Base-by-base conservation (phyloP, 2,797 vertebrate species). In the Fringilla coelebs region DNA sequence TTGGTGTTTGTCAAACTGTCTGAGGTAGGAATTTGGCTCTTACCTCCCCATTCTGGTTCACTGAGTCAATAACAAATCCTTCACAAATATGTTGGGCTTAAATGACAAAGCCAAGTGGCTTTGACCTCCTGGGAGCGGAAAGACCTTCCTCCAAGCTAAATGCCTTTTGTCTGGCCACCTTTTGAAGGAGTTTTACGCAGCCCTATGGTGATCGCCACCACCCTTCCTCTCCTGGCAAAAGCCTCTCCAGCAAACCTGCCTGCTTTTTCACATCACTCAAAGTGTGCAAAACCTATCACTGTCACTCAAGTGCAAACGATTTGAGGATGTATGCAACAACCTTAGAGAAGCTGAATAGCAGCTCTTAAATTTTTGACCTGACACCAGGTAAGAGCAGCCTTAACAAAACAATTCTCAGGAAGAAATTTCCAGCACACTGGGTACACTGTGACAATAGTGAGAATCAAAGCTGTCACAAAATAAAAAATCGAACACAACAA, bases 51-150 rank as follows among this genome's bases (percentile, higher is more conserved):
- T 72, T 85, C 68, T 75, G 51, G 6, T 88, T 91, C 62, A 55
- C 29, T 60, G 40, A 85, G 29, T 40, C 73, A 58, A 7, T 61
- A 86, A 67, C 24, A 90, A 93, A 82, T 22, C 32, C 15, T 85
- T 68, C 65, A 48, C n/a, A 80, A 93, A 71, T 40, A 74, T 2
- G 7, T 49, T 74, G 6, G 51, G 21, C 13, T 65, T 49, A 87
- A 93, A 87, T 29, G n/a, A 71, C 46, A 72, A 90, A 87, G n/a
- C n/a, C 65, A 74, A 93, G 87, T 52, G 66, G 10, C 34, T 93
- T 91, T 91, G 62, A 89, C 87, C 62, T 66, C 76, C 48, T 51
- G 54, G 41, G 48, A 78, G 16, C 1, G 4, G 43, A 75, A 89
- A 89, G 38, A 60, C n/a, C 26, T 88, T 90, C 14, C 54, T 93